Base-by-base conservation (phyloP, 2,113 vertebrate species). In the Marmota monax region DNA sequence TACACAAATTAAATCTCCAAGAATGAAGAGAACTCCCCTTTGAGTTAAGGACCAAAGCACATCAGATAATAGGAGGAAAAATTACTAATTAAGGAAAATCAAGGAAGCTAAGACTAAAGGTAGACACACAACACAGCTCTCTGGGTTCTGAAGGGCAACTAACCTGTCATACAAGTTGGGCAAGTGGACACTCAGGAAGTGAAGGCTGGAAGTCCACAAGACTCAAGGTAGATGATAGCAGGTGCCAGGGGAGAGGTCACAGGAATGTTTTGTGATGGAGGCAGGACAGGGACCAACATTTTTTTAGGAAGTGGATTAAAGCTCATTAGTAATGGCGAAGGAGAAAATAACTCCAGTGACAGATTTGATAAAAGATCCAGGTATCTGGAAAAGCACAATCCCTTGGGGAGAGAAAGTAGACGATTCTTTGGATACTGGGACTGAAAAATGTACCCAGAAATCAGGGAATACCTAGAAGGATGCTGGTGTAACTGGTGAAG, bases 21-120 rank as follows among this genome's bases (percentile, higher is more conserved):
- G 56, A 58, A 45, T 39, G 14, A 67, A 76, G 61, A 94, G 11
- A 63, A 48, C 20, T 90, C 39, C 22, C 10, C 7, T 42, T 51
- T 3, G 61, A 56, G 20, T 69, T 51, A 83, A 73, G 6, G 20
- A 69, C 5, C 88, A 80, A n/a, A 87, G 10, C 8, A 3, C 51
- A 65, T 84, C n/a, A 77, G 69, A 78, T 65, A 45, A 45, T 34
- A 58, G 45, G 69, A 39, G 16, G 29, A 17, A 69, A 45, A 80
- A 45, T 45, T 85, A 14, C 78, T 79, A 70, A 84, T 72, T 42
- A 88, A 88, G 73, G 22, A 37, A 88, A 96, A 61, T 29, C n/a
- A 70, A 83, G 69, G n/a, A 89, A 32, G n/a, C 56, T 17, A 27
- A 27, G 9, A 18, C 27, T 48, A 73, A 93, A 76, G 18, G 29